phyloP scores from a whole-genome alignment of 2,113 vertebrate species.

The Rostratula benghalensis region DNA sequence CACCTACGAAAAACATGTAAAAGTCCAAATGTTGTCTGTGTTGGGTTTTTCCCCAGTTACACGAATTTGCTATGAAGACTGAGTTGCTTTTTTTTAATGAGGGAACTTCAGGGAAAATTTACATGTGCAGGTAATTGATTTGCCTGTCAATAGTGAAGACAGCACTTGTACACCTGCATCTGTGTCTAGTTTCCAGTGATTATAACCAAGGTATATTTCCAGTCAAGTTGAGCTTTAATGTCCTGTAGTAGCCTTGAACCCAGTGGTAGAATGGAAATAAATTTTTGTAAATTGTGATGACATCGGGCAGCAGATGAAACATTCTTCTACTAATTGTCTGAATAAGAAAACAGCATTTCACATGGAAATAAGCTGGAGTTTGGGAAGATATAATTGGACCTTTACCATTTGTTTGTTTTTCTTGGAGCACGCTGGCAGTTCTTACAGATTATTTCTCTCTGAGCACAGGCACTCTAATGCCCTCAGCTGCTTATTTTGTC shows the following conservation, averaged over 20 bases:
- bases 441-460: constrained; percentile 29
- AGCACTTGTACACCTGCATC: neutral
- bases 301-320: neutral
- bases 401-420: constrained; percentile 41
- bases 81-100: neutral
- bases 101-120: neutral
- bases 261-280: neutral
- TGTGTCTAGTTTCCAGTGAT: neutral
- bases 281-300: neutral
- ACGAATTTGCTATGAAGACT: neutral
- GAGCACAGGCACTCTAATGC: constrained; percentile 18
- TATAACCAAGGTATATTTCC: neutral
- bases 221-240: neutral
- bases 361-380: constrained; percentile 6
- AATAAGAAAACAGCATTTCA: constrained; percentile 17
- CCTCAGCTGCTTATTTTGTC: constrained; percentile 58
- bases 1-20: neutral
- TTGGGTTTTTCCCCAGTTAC: neutral
- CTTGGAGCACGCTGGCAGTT: constrained; percentile 21
- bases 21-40: neutral
- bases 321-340: constrained; percentile 34
- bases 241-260: neutral
- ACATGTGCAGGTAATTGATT: neutral
- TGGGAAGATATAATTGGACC: neutral
- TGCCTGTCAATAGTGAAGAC: neutral